Conservation (phyloP, 1,140 invertebrate genomes). For the Myzus persicae region DNA sequence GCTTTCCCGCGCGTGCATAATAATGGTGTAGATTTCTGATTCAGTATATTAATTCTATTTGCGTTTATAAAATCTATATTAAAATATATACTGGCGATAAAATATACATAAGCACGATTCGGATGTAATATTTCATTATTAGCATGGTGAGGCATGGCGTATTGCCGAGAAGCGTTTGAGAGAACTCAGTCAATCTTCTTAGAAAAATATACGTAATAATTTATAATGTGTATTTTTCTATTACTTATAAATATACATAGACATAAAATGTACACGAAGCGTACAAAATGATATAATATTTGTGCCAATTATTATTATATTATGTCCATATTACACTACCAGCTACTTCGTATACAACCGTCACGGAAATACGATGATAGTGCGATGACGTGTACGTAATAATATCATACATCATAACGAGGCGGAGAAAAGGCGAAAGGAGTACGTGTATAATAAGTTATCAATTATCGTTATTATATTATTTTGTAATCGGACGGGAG, state of each 20-base stretch:
- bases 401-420: neutral
- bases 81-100: neutral
- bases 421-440: neutral
- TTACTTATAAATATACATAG: neutral
- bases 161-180: neutral
- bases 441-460: neutral
- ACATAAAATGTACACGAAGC: neutral
- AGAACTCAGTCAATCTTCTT: neutral
- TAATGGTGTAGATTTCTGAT: neutral
- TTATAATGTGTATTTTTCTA: neutral
- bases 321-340: neutral
- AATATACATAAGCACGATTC: neutral
- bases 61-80: neutral
- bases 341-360: no score
- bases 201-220: no score
- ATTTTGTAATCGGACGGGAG: neutral
- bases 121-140: neutral
- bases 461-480: neutral
- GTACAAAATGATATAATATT: neutral
- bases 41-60: neutral
- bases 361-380: neutral
- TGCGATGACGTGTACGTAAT: neutral
- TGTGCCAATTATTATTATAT: neutral
- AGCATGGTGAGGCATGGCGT: neutral
- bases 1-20: neutral